Evolutionary conservation across 2,888 invertebrate species (phyloP).

Genomic region (Drosophila parthenogenetica): DNA sequence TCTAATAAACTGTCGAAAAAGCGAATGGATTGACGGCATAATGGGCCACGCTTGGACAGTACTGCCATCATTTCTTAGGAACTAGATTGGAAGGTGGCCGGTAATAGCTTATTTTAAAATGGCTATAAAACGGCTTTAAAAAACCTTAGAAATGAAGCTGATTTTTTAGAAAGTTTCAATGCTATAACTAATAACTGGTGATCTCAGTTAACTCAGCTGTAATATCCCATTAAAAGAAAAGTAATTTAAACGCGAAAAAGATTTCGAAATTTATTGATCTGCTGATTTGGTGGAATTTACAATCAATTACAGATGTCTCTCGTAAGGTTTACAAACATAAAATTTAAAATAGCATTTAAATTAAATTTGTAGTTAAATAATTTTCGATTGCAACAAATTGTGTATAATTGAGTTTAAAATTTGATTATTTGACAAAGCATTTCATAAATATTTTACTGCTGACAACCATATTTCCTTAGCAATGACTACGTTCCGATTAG

Average conservation of each 20-base stretch:
- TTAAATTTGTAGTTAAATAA: conserved; percentile 42
- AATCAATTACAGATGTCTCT: conserved; percentile 54
- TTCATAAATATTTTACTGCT: conserved; percentile 28
- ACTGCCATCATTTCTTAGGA: too few species aligned
- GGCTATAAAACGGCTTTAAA: too few species aligned
- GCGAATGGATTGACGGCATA: conserved; percentile 1
- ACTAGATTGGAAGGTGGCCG: too few species aligned
- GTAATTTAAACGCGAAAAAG: conserved; percentile 66
- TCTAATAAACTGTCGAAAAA: background rate
- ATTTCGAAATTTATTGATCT: conserved; percentile 77
- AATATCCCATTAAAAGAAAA: background rate
- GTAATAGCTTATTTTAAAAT: too few species aligned
- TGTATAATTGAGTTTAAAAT: conserved; percentile 3
- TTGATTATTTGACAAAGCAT: conserved; percentile 21
- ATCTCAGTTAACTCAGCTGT: too few species aligned
- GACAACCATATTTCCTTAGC: conserved; percentile 30
- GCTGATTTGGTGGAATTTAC: conserved; percentile 60
- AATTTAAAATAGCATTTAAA: conserved; percentile 54
- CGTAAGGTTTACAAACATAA: conserved; percentile 70
- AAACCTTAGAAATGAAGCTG: too few species aligned
- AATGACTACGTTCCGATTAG: conserved; percentile 23
- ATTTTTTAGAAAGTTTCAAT: too few species aligned
- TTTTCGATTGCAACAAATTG: conserved; percentile 23
- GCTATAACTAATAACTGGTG: too few species aligned
- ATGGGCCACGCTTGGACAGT: background rate